Evolutionary conservation across 2,797 vertebrate species (phyloP), one percentile per base, ranked within the genome.

Genomic region (Lycodopsis pacificus): DNA sequence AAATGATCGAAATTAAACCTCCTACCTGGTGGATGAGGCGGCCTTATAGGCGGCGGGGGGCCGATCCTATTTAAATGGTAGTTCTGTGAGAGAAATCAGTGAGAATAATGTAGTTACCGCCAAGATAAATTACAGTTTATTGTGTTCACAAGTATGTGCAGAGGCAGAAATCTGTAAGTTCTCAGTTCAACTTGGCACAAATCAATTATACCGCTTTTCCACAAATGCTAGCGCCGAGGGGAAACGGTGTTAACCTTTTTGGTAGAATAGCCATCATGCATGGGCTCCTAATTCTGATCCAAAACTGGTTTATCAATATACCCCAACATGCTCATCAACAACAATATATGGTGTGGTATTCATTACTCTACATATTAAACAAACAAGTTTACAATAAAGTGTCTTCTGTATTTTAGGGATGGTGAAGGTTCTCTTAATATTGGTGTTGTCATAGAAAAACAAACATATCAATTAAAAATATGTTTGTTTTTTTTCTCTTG

Each of bases 61-160:
- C 96, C 94, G 77, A 98, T 92, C 7, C 97, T 91, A 64, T 95
- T 94, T 71, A 98, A 93, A 80, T 96, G 97, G 88, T 95, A 98
- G 71, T 96, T 95, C 97, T 98, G 92, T 22, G 25, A 44, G 36
- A 83, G 36, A 76, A 51, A 76, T 44, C 83, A 82, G 83, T 0
- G 44, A 48, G 19, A 40, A 61, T 56, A 25, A n/a, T 38, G 1
- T 61, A 17, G 2, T 48, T 63, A 74, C 8, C 44, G 19, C 10
- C 2, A 44, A 51, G 10, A 56, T 3, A 48, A 34, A 1, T 46
- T 49, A 25, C 7, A 58, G 12, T 12, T 76, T 64, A 7, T 27
- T 0, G 0, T 38, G 42, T 36, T 63, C 8, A 34, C 1, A 32
- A 17, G 1, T 20, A 22, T 19, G 32, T 49, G 46, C 19, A n/a